Evolutionary conservation across 2,888 invertebrate genomes (phyloP), one percentile per base, ranked within the genome.

Genomic region (Mactromeris polynyma): DNA sequence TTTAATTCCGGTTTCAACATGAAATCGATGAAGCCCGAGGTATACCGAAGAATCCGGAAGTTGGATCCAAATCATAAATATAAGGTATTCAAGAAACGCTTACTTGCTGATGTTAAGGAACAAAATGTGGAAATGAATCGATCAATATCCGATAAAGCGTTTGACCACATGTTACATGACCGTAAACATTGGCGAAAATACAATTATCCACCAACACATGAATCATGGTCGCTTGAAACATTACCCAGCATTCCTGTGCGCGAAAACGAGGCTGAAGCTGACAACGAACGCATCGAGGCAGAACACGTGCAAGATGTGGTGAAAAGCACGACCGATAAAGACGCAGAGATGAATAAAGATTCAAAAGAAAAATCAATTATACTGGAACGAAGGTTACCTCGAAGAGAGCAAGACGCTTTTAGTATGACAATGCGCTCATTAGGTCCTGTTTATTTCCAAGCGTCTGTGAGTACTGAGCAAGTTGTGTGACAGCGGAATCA

Each of bases 1-100:
- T 93, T 93, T 80, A 89, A 93, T 83, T 91, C 89, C 11, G 94
- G 94, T 7, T 94, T 93, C 79, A 93, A 92, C 31, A 87, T 90
- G 85, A 93, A 90, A 46, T 42, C 92, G 4, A 90, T 94, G 36
- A 89, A 83, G 80, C 92, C 93, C 26, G 93, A 94, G 84, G 91
- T 94, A 33, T 83, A 89, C 38, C 86, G 93, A 54, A 87, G 89
- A 83, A 46, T 94, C n/a, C 82, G 92, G 40, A 91, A 92, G 73
- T 89, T 93, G n/a, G 93, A 94, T 79, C 94, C 94, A 7, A 83
- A 86, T 42, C 89, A 92, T 26, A 92, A 90, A 51, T 87, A 86
- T 42, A 86, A 89, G 42, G 78, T 82, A 0, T 90, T 92, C 38
- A 92, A 93, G 81, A 91, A 92, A 64, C 86, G 84, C 19, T 85